Percentiles rank a stretch among this genome's conserved stretches.
phyloP scores from a whole-genome alignment of 2,888 invertebrate species.

The Ochropacha duplaris region DNA sequence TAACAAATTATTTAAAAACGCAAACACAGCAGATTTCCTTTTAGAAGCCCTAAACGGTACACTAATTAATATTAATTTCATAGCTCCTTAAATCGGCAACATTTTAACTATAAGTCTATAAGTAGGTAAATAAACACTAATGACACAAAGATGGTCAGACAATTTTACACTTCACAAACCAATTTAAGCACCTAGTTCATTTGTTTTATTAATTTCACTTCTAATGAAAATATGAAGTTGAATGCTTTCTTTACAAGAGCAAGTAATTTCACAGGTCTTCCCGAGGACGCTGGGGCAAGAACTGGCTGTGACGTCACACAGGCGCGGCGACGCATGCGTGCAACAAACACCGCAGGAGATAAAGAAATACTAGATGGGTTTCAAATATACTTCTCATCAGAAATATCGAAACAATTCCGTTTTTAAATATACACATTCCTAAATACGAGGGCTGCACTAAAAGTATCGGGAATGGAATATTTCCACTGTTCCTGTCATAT shows the following conservation, averaged over 20 bases:
- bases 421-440: too few species aligned
- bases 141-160: neutral
- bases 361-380: slow-evolving; percentile 44
- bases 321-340: slow-evolving; percentile 74
- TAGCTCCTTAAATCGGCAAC: neutral
- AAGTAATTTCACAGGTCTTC: slow-evolving; percentile 36
- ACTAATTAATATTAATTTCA: neutral
- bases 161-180: neutral
- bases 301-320: slow-evolving; percentile 72
- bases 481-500: too few species aligned
- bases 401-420: too few species aligned
- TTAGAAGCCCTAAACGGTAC: neutral
- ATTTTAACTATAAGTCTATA: too few species aligned
- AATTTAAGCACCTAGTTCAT: neutral
- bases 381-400: too few species aligned
- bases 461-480: too few species aligned
- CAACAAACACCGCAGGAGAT: slow-evolving; percentile 31
- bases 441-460: too few species aligned
- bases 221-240: slow-evolving; percentile 1
- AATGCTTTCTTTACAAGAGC: neutral
- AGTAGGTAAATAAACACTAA: neutral
- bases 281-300: slow-evolving; percentile 48
- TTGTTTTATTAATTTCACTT: neutral
- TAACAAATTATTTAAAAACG: slow-evolving; percentile 13
- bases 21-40: too few species aligned